Conservation (phyloP, 2,888 invertebrate genomes). For the Cryptocephalus primarius region DNA sequence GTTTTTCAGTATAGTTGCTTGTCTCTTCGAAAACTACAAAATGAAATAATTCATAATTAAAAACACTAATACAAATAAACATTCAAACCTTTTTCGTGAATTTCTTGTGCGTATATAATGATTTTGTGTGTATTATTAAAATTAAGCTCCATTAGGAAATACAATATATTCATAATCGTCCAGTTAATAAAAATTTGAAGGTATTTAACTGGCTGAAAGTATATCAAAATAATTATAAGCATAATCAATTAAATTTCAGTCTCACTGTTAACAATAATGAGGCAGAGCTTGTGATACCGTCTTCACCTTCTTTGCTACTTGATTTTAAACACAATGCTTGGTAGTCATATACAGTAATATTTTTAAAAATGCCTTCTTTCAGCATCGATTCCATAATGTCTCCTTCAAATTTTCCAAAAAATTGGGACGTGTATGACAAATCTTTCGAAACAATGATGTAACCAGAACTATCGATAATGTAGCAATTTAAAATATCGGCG, state of each 20-base stretch:
- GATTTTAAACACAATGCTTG: constrained; percentile 57
- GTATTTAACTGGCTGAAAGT: constrained; percentile 36
- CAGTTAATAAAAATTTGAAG: constrained; percentile 35
- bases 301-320: constrained; percentile 29
- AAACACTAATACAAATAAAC: too few relatives aligned
- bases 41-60: too few relatives aligned
- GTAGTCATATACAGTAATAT: constrained; percentile 72
- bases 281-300: constrained; percentile 24
- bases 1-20: not conserved
- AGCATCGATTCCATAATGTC: constrained; percentile 69
- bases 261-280: constrained; percentile 31
- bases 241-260: not conserved
- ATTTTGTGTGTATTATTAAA: constrained; percentile 16
- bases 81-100: not conserved
- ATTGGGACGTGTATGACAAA: constrained; percentile 59
- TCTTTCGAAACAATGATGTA: constrained; percentile 66
- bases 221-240: not conserved
- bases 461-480: constrained; percentile 85
- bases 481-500: constrained; percentile 60
- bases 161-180: constrained; percentile 34
- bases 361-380: constrained; percentile 57
- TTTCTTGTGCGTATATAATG: constrained; percentile 13
- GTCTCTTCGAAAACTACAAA: too few relatives aligned
- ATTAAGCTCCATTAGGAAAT: constrained; percentile 26
- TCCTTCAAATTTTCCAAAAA: constrained; percentile 76